Evolutionary conservation across 2,888 invertebrate genomes (phyloP).

Genomic region (Tetranychus piercei): DNA sequence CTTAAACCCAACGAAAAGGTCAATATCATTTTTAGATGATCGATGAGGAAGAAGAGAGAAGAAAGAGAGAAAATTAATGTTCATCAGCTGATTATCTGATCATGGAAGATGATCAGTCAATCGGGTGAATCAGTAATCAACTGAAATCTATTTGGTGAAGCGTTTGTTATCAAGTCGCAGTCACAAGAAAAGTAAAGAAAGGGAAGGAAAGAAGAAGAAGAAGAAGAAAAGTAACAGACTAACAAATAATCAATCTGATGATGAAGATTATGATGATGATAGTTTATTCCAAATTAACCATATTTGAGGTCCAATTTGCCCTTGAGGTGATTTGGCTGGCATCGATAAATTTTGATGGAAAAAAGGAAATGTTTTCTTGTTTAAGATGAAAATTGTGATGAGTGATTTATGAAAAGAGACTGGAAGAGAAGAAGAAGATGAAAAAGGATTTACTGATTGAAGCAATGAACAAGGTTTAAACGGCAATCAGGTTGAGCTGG

Average conservation of each 20-base stretch:
- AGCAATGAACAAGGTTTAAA: no score
- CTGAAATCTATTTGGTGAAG: neutral
- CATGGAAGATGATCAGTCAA: neutral
- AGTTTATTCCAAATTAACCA: neutral
- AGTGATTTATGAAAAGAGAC: neutral
- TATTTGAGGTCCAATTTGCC: neutral
- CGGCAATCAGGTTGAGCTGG: no score
- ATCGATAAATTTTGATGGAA: neutral
- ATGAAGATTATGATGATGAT: neutral
- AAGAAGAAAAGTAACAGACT: no score
- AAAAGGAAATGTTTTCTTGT: neutral
- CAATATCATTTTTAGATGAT: constrained; percentile 1
- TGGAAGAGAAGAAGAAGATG: neutral
- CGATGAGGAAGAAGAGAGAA: neutral
- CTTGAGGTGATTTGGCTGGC: neutral
- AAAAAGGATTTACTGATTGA: neutral
- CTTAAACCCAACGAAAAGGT: neutral
- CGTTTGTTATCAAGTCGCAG: no score
- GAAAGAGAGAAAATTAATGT: neutral
- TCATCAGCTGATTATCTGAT: neutral
- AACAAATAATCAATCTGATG: neutral
- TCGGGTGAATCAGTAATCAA: neutral
- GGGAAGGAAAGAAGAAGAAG: neutral
- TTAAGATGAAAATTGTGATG: neutral
- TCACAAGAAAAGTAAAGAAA: no score